These are phyloP conservation scores for Cerceris rybyensis DNA, from an alignment of 2,888 invertebrate genomes.

Conservation along the genomic window DNA sequence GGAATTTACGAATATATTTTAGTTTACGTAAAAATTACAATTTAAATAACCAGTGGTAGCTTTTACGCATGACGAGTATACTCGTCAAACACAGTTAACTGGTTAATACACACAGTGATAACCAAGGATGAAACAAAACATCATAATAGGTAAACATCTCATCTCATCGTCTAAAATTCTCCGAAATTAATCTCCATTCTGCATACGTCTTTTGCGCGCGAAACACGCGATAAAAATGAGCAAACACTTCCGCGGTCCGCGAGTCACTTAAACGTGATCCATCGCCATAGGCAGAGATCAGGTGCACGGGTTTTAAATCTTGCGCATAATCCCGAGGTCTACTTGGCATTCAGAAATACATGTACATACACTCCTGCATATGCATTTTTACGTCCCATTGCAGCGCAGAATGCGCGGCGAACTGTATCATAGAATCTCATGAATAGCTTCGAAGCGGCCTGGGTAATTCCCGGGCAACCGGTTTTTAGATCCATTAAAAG, in stretches of 20 bases:
- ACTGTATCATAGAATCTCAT: constrained; percentile 58
- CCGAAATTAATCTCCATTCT: no score
- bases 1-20: no score
- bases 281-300: constrained; percentile 50
- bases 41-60: no score
- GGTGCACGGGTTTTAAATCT: constrained; percentile 56
- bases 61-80: no score
- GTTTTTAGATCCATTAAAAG: constrained; percentile 66
- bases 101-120: no score
- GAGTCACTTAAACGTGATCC: constrained; percentile 33
- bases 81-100: no score
- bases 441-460: constrained; percentile 59
- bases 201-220: no score
- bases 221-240: background rate
- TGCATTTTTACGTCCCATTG: constrained; percentile 16
- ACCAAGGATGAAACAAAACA: no score
- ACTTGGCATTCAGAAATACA: constrained; percentile 64
- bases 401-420: constrained; percentile 29
- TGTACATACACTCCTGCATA: constrained; percentile 27
- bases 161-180: no score
- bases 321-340: constrained; percentile 66
- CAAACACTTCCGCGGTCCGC: background rate
- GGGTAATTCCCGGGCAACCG: constrained; percentile 66
- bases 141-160: no score
- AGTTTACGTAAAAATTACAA: no score